Evolutionary conservation across 2,888 invertebrate genomes (phyloP), one percentile per base, ranked within the genome.

Genomic region (Germaria angustata): DNA sequence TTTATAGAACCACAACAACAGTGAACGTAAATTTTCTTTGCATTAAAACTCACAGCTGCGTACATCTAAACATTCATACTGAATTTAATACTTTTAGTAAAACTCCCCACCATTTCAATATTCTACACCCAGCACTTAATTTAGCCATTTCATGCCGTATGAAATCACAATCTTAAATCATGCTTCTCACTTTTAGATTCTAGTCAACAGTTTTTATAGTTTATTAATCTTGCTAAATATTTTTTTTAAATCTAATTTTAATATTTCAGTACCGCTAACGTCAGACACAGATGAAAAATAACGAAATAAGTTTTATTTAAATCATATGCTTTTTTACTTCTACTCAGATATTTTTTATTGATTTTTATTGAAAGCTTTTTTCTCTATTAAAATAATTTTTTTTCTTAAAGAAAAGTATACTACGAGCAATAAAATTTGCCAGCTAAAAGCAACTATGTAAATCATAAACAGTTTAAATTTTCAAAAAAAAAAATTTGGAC

Each of bases 181-280:
- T 66, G 44, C n/a, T 44, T 63, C 1, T 53, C 34, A 44, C 15
- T 49, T 57, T 28, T 75, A 82, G 68, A 49, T 11, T 51, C 69
- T 71, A 73, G 78, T 79, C 73, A 8, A 44, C 5, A 46, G 28
- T 0, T 66, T 69, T 63, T 51, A 22, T 69, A 3, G 44, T 69
- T 61, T 61, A 7, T 22, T 41, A 41, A 61, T 28, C 17, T 4
- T 78, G 76, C 66, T 63, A 41, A 78, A 63, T 71, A 78, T 63
- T 78, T 69, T 63, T 69, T 63, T 36, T 53, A 66, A 57, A 66
- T 57, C 41, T 75, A 69, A 69, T 78, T 78, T 78, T 68, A 11
- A 65, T 32, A 55, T 82, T 79, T 75, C 82, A 82, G 75, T 81
- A 75, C 79, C 69, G 61, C 81, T 82, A 82, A 82, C 82, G 65